Evolutionary conservation across 2,797 vertebrate genomes (phyloP).

Genomic region (Scolopax rusticola): DNA sequence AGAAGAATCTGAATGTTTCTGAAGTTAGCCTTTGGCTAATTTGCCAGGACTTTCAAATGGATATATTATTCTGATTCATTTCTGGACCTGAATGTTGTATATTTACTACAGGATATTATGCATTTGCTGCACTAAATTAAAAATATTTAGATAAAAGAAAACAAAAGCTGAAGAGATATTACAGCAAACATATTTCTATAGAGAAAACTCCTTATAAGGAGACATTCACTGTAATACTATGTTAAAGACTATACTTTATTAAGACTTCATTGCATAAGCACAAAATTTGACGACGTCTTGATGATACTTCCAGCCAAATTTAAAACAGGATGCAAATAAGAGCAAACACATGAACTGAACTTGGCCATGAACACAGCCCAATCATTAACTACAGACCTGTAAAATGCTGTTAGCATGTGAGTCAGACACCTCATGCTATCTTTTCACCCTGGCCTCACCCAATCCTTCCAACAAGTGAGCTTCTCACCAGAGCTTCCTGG

Average conservation of each 20-base stretch:
- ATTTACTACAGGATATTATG: not conserved
- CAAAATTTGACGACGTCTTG: not conserved
- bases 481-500: not conserved
- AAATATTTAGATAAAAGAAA: not conserved
- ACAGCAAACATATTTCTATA: not conserved
- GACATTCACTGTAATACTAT: not conserved
- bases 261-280: not conserved
- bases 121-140: not conserved
- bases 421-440: not conserved
- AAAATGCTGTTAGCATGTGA: not conserved
- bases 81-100: not conserved
- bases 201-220: not conserved
- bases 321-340: not conserved
- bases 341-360: not conserved
- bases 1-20: not conserved
- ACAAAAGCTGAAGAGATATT: not conserved
- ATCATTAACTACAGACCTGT: not conserved
- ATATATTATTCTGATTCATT: not conserved
- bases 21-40: not conserved
- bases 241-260: not conserved
- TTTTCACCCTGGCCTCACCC: not conserved
- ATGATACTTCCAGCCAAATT: not conserved
- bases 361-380: not conserved
- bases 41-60: not conserved
- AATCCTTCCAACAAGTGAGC: not conserved